These are phyloP conservation scores for Chloroceryle amazona DNA, from an alignment of 2,797 vertebrate genomes.

Conservation along the genomic window DNA sequence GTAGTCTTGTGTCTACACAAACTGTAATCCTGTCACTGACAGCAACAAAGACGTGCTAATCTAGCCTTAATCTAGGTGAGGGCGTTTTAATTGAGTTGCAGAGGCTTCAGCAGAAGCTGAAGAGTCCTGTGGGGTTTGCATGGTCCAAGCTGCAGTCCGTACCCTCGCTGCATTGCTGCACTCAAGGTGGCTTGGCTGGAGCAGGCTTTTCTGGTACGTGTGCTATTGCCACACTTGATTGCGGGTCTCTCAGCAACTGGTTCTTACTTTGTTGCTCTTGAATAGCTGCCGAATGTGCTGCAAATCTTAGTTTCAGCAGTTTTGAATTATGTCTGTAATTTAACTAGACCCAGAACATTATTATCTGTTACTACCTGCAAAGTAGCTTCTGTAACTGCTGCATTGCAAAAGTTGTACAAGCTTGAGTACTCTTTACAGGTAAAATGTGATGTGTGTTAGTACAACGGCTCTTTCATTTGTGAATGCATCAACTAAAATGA, in stretches of 20 bases:
- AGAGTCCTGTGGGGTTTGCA: not conserved
- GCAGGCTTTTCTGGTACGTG: not conserved
- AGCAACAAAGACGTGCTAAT: not conserved
- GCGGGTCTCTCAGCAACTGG: not conserved
- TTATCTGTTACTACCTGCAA: not conserved
- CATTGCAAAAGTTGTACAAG: slow-evolving; percentile 93
- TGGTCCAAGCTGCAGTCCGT: not conserved
- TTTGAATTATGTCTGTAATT: slow-evolving; percentile 9
- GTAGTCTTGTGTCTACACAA: not conserved
- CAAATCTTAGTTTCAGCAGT: not conserved
- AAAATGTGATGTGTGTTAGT: not conserved
- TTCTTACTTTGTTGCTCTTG: not conserved
- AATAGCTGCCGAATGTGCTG: not conserved
- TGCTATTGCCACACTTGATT: not conserved
- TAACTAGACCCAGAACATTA: not conserved
- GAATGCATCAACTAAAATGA: not conserved
- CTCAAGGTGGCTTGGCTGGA: not conserved
- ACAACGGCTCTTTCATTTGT: not conserved
- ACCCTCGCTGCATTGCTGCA: not conserved
- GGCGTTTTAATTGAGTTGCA: not conserved
- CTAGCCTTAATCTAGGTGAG: not conserved
- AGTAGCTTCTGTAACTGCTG: not conserved
- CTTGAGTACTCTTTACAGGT: slow-evolving; percentile 97
- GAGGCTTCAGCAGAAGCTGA: not conserved
- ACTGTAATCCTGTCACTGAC: not conserved